Percentiles rank a stretch among this genome's conserved stretches.
Conservation (phyloP, 2,888 invertebrate species). For the Drosophila mettleri region DNA sequence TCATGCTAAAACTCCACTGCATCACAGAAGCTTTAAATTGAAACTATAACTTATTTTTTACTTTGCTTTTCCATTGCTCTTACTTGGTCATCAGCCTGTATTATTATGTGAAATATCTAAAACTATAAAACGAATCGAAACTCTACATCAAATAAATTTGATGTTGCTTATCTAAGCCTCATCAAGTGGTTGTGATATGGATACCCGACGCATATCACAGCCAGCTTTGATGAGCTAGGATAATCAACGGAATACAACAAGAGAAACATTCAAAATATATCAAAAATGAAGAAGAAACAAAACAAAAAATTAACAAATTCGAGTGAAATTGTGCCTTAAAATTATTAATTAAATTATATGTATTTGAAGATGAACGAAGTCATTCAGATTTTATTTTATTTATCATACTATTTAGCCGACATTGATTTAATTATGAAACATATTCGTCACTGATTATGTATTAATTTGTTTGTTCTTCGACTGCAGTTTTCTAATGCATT, state of each 20-base stretch:
- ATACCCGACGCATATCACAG: slow-evolving; percentile 94
- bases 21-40: too few species aligned
- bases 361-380: background rate
- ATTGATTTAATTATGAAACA: slow-evolving; percentile 7
- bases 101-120: slow-evolving; percentile 3
- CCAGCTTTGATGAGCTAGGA: slow-evolving; percentile 97
- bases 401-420: background rate
- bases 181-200: slow-evolving; percentile 95
- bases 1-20: too few species aligned
- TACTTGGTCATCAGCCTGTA: background rate
- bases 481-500: slow-evolving; percentile 30
- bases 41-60: background rate
- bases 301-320: slow-evolving; percentile 22
- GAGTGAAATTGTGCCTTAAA: slow-evolving; percentile 30
- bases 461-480: slow-evolving; percentile 2
- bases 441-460: background rate
- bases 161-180: slow-evolving; percentile 86
- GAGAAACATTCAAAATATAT: slow-evolving; percentile 12
- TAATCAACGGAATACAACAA: slow-evolving; percentile 84
- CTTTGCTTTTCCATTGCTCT: background rate
- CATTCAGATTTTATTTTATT: background rate
- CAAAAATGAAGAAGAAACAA: background rate
- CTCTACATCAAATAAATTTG: slow-evolving; percentile 52
- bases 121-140: slow-evolving; percentile 1
- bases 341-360: background rate